Percentiles rank a stretch among this genome's conserved stretches.
These are phyloP conservation scores for Turritopsis rubra DNA, from an alignment of 30 jellyfish, hydroid and myxozoan genomes.

Conservation along the genomic window DNA sequence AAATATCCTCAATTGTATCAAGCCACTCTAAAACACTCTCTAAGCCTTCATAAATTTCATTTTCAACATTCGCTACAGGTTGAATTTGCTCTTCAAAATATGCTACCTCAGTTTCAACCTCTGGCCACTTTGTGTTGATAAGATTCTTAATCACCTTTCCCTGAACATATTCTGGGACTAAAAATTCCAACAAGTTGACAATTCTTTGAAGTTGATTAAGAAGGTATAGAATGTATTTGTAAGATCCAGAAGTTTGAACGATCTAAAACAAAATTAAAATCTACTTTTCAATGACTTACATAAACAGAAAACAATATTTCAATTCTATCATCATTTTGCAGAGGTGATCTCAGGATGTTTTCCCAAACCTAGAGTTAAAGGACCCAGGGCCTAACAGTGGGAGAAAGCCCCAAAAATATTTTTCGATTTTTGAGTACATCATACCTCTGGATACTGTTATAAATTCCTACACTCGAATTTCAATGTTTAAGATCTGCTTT, in stretches of 20 bases:
- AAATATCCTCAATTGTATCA: constrained; percentile 68
- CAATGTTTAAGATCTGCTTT: no score
- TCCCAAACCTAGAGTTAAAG: no score
- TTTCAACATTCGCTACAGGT: constrained; percentile 59
- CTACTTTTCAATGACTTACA: not conserved
- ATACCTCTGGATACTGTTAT: no score
- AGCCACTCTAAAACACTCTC: constrained; percentile 77
- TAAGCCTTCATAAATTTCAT: constrained; percentile 68
- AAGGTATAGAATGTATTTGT: constrained; percentile 20
- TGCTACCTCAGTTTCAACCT: constrained; percentile 43
- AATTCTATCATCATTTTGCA: no score
- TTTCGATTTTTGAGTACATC: no score
- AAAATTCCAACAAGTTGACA: constrained; percentile 29
- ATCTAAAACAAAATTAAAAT: constrained; percentile 20
- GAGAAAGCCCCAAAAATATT: no score
- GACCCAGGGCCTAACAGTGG: no score
- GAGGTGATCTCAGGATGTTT: no score
- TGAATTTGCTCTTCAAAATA: constrained; percentile 64
- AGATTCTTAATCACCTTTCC: constrained; percentile 41
- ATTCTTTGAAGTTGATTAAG: constrained; percentile 39
- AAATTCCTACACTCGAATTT: no score
- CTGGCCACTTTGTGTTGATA: constrained; percentile 37
- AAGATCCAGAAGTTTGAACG: constrained; percentile 32
- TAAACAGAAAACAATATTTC: not conserved
- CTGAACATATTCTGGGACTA: constrained; percentile 26